phyloP scores from a whole-genome alignment of 2,113 vertebrate genomes.

The Fukomys damarensis region DNA sequence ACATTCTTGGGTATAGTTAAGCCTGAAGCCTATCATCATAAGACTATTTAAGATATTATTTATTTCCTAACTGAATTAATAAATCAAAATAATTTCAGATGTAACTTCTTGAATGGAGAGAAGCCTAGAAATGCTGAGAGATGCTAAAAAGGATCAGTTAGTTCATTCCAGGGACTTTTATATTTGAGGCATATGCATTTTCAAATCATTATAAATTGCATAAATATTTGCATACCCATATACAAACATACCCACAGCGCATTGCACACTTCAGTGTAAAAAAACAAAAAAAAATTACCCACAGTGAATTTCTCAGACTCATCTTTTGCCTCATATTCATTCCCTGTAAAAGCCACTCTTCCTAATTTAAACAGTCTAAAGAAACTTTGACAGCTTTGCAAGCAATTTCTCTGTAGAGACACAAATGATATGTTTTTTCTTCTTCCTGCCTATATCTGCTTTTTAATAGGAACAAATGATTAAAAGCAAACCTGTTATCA shows the following conservation, averaged over 20 bases:
- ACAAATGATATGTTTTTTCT: constrained; percentile 54
- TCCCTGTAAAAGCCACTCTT: constrained; percentile 37
- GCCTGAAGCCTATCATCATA: background rate
- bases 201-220: background rate
- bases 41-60: background rate
- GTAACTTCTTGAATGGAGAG: background rate
- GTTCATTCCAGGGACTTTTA: constrained; percentile 56
- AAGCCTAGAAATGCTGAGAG: background rate
- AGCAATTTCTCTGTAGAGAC: constrained; percentile 58
- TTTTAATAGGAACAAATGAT: constrained; percentile 70
- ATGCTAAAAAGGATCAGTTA: constrained; percentile 13
- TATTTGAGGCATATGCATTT: constrained; percentile 10
- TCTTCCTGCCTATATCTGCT: constrained; percentile 65
- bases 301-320: constrained; percentile 38
- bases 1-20: background rate
- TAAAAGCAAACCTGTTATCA: constrained; percentile 69
- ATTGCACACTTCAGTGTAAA: background rate
- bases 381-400: constrained; percentile 71
- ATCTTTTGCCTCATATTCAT: constrained; percentile 46
- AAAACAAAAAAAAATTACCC: background rate
- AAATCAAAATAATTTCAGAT: constrained; percentile 33
- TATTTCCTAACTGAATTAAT: background rate
- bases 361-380: constrained; percentile 61
- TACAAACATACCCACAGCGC: background rate
- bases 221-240: constrained; percentile 14